phyloP scores from a whole-genome alignment of 1,140 invertebrate species.

The Pseudomyrmex pallidus region DNA sequence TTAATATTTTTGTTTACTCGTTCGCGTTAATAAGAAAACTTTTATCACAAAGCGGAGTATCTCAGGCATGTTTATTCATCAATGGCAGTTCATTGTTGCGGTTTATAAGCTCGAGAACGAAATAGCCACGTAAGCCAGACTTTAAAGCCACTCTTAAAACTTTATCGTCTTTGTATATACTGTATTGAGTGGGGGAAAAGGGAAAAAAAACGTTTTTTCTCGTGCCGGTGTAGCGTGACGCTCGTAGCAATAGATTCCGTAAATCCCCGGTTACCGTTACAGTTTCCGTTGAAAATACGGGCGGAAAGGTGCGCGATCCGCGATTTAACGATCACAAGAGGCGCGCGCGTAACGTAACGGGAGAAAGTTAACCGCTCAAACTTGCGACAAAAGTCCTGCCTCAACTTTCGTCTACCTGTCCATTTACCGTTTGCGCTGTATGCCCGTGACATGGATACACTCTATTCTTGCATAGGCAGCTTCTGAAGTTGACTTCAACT shows the following conservation, averaged over 20 bases:
- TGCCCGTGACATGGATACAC: constrained; percentile 36
- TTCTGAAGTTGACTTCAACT: constrained; percentile 17
- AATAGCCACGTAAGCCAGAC: constrained; percentile 13
- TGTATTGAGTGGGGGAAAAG: constrained; percentile 1
- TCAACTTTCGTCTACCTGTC: constrained; percentile 22
- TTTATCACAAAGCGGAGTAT: neutral
- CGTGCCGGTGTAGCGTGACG: constrained; percentile 18
- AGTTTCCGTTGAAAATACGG: constrained; percentile 38
- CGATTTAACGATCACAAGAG: constrained; percentile 49
- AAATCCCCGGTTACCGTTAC: constrained; percentile 52
- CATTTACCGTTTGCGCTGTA: constrained; percentile 28
- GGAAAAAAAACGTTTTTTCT: constrained; percentile 44
- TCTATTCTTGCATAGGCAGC: constrained; percentile 23
- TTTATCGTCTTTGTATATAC: constrained; percentile 45
- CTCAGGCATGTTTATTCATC: neutral
- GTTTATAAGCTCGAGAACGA: constrained; percentile 11
- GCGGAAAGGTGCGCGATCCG: neutral
- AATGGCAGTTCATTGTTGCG: constrained; percentile 34
- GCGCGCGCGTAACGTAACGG: constrained; percentile 7
- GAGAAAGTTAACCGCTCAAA: constrained; percentile 49
- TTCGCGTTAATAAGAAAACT: too few species aligned
- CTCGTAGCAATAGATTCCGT: constrained; percentile 49
- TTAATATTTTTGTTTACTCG: neutral
- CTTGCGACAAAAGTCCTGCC: constrained; percentile 38
- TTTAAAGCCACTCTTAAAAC: constrained; percentile 46